These are phyloP conservation scores for Psilopogon haemacephalus DNA, from an alignment of 2,113 vertebrate species.

Conservation along the genomic window DNA sequence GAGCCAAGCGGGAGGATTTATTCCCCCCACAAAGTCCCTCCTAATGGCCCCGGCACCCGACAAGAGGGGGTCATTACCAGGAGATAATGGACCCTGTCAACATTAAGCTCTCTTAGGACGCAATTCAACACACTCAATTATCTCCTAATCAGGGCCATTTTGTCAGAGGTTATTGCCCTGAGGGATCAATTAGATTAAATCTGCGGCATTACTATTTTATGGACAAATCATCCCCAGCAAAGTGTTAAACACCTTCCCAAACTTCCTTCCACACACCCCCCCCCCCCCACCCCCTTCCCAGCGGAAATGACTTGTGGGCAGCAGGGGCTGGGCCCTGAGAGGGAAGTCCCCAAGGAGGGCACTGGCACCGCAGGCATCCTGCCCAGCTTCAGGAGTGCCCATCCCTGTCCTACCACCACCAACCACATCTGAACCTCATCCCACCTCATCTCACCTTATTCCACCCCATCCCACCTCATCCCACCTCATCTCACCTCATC, in stretches of 20 bases:
- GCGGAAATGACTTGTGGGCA: neutral
- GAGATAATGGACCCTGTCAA: slow-evolving; percentile 77
- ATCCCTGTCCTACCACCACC: neutral
- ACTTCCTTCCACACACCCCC: neutral
- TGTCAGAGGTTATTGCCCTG: slow-evolving; percentile 81
- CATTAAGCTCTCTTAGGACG: slow-evolving; percentile 70
- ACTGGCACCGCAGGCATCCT: neutral
- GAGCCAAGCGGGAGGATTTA: slow-evolving; percentile 66
- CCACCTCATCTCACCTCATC: neutral
- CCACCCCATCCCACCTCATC: neutral
- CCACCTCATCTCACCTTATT: neutral
- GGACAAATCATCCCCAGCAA: slow-evolving; percentile 59
- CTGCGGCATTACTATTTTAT: slow-evolving; percentile 77
- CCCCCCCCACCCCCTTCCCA: rapidly evolving
- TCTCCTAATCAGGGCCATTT: slow-evolving; percentile 77
- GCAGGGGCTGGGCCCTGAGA: neutral
- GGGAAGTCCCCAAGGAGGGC: neutral
- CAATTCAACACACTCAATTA: slow-evolving; percentile 77
- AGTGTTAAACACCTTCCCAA: slow-evolving; percentile 63
- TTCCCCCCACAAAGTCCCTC: slow-evolving; percentile 53
- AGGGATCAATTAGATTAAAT: slow-evolving; percentile 78
- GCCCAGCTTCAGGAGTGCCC: neutral
- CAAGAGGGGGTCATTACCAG: slow-evolving; percentile 73
- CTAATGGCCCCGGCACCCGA: slow-evolving; percentile 70
- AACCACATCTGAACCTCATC: neutral